Evolutionary conservation across 2,888 invertebrate species (phyloP).

Genomic region (Amblyjoppa proteus): DNA sequence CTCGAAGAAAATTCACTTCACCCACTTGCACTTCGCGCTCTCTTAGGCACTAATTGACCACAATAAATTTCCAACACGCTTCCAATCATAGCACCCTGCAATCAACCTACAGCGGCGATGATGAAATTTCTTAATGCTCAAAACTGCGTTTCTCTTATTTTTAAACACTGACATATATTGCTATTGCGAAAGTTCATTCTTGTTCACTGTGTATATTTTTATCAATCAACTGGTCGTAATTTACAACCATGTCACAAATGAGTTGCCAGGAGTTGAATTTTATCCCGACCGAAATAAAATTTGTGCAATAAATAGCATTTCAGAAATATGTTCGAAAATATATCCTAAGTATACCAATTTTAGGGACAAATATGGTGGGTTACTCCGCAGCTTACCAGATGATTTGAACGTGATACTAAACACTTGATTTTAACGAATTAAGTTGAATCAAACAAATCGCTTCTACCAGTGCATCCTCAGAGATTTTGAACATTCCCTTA

Average conservation of each 20-base stretch:
- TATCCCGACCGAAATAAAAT: too few species aligned
- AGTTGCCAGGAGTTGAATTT: too few species aligned
- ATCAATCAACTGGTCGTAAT: not conserved
- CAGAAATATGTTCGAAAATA: too few species aligned
- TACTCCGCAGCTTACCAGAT: too few species aligned
- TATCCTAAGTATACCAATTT: too few species aligned
- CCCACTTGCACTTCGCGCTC: slow-evolving; percentile 44
- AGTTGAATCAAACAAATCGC: not conserved
- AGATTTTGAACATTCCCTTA: not conserved
- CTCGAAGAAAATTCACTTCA: slow-evolving; percentile 36
- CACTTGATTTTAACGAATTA: not conserved
- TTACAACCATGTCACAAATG: not conserved
- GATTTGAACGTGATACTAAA: too few species aligned
- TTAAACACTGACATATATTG: not conserved
- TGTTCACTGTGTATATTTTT: not conserved
- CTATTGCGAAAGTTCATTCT: not conserved
- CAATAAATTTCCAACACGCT: slow-evolving; percentile 38
- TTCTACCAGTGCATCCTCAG: not conserved
- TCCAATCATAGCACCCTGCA: slow-evolving; percentile 43
- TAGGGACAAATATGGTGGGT: too few species aligned
- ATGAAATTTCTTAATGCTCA: slow-evolving; percentile 4
- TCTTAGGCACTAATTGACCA: slow-evolving; percentile 43
- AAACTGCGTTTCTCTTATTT: not conserved
- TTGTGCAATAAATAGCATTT: too few species aligned
- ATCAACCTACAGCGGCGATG: slow-evolving; percentile 12